Evolutionary conservation across 2,888 invertebrate genomes (phyloP), one percentile per base, ranked within the genome.

Genomic region (Vesta saturnalis): DNA sequence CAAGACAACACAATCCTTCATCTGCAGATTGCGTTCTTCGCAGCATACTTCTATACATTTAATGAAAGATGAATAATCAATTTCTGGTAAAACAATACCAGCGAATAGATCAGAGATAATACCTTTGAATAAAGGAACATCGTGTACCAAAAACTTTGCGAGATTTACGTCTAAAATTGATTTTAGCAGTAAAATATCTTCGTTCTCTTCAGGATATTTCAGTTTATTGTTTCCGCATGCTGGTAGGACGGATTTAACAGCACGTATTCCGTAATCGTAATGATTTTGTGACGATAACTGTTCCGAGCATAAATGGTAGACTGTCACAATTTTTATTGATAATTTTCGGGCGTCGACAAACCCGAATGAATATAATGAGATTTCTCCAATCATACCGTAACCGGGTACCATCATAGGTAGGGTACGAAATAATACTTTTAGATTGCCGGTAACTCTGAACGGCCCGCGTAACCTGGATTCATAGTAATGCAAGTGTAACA

Each of bases 401-500:
- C 95, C 94, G 21, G 92, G 95, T 14, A 94, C 94, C 94, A 94
- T 94, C 94, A 95, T 94, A 12, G 80, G 16, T 8, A 95, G 94
- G 3, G 94, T 93, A 54, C 95, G 87, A 83, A 95, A 95, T 6
- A 95, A 92, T 92, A 89, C 92, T 87, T 97, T 97, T 52, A 97
- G 86, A 83, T 97, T 97, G 82, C 97, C 97, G 97, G 97, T 62
- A 97, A 83, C 80, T 96, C 96, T 0, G 95, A 95, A 70, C 97
- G 87, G 0, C 97, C 97, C 15, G 96, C 96, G 79, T 97, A 97
- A 43, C 94, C 94, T 0, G 96, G 96, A 85, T 96, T 97, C 96
- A 97, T 97, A 2, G 97, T 97, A 72, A 97, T 96, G 79, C 97
- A 97, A 0, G 95, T 94, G 0, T 96, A 93, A 81, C 97, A 97